A percentile compares a stretch with the other conserved stretches of the same genome.
Evolutionary conservation across 23 tunicate species (phyloP).

Genomic region (Trididemnum clinides): DNA sequence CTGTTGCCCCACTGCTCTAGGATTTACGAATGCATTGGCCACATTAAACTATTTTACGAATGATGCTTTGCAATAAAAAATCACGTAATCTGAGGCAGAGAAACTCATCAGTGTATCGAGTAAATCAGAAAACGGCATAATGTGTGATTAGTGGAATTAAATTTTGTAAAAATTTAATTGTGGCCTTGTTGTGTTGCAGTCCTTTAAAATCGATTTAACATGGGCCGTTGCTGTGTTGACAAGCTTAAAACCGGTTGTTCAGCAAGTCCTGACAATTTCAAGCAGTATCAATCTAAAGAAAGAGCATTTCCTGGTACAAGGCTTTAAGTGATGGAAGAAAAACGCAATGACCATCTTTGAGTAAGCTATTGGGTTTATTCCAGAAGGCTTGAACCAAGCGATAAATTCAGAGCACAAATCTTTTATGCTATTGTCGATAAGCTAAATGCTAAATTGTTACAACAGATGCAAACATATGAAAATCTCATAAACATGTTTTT

Average conservation of each 20-base stretch:
- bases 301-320: background rate
- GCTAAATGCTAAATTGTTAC: background rate
- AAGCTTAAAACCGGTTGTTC: background rate
- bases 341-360: background rate
- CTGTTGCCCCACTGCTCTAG: too few species aligned
- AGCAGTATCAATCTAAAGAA: background rate
- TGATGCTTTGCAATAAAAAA: background rate
- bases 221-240: background rate
- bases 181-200: background rate
- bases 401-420: background rate
- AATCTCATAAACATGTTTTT: too few species aligned
- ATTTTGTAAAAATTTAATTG: background rate
- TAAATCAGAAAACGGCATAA: too few species aligned
- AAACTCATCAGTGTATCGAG: too few species aligned
- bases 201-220: background rate
- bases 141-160: background rate
- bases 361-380: background rate
- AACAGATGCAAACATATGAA: too few species aligned
- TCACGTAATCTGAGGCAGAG: too few species aligned
- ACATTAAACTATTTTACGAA: background rate
- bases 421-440: slow-evolving; percentile 5
- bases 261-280: background rate
- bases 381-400: background rate
- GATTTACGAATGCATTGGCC: too few species aligned
- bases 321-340: background rate